These are phyloP conservation scores for Apamea anceps DNA, from an alignment of 2,888 invertebrate genomes.

Conservation along the genomic window DNA sequence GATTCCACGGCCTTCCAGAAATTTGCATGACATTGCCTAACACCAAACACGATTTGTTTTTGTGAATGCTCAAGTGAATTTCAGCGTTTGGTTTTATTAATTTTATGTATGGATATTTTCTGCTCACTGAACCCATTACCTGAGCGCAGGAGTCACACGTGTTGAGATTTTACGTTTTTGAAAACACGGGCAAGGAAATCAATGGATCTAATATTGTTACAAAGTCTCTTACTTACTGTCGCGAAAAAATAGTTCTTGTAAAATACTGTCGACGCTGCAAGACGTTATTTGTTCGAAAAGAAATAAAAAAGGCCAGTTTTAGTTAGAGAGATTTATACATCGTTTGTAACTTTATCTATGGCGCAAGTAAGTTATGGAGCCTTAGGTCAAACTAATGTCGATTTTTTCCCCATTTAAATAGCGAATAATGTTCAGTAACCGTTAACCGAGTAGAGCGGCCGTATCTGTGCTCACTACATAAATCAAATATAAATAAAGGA, in stretches of 20 bases:
- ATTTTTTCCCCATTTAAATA: slow-evolving; percentile 68
- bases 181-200: not conserved
- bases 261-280: slow-evolving; percentile 38
- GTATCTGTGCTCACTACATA: slow-evolving; percentile 88
- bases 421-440: slow-evolving; percentile 73
- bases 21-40: slow-evolving; percentile 86
- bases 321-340: slow-evolving; percentile 57
- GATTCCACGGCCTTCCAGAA: slow-evolving; percentile 77
- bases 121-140: slow-evolving; percentile 59
- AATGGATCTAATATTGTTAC: slow-evolving; percentile 22
- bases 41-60: slow-evolving; percentile 83
- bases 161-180: not conserved
- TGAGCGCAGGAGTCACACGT: slow-evolving; percentile 14
- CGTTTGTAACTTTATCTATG: slow-evolving; percentile 56
- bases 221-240: not conserved
- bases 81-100: slow-evolving; percentile 72
- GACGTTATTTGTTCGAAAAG: slow-evolving; percentile 48
- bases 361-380: slow-evolving; percentile 49
- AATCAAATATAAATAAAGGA: slow-evolving; percentile 89
- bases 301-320: slow-evolving; percentile 59
- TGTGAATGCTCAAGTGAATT: slow-evolving; percentile 76
- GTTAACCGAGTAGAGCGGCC: slow-evolving; percentile 71
- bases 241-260: slow-evolving; percentile 22
- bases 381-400: slow-evolving; percentile 62
- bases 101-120: slow-evolving; percentile 77